Evolutionary conservation across 2,797 vertebrate genomes (phyloP).

Genomic region (Parauchenoglanis ngamensis): DNA sequence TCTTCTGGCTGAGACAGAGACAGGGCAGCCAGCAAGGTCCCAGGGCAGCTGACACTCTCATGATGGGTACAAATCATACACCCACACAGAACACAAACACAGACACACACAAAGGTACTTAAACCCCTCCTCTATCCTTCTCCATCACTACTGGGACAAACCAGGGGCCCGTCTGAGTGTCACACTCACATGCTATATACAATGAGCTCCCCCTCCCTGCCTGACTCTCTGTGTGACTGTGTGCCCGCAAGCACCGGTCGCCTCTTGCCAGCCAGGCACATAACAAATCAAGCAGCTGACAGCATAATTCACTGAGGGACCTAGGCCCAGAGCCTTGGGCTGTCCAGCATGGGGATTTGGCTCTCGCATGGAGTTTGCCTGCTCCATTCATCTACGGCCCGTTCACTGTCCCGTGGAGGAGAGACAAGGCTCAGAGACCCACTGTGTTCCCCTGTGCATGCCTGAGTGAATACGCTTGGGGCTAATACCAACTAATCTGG

Average conservation of each 20-base stretch:
- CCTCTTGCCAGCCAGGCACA: conserved; percentile 56
- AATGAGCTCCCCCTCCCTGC: conserved; percentile 56
- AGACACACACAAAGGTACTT: conserved; percentile 49
- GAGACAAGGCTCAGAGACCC: conserved; percentile 64
- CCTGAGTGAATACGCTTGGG: conserved; percentile 67
- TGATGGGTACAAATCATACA: conserved; percentile 43
- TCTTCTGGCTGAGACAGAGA: conserved; percentile 25
- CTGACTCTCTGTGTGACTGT: conserved; percentile 57
- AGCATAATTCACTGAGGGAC: conserved; percentile 70
- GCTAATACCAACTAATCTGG: conserved; percentile 72
- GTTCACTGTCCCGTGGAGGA: conserved; percentile 50
- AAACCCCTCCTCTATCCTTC: conserved; percentile 40
- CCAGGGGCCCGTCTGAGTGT: conserved; percentile 56
- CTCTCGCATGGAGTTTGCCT: conserved; percentile 48
- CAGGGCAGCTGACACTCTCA: conserved; percentile 46
- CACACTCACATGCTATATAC: conserved; percentile 54
- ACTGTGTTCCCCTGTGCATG: conserved; percentile 65
- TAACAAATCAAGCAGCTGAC: conserved; percentile 72
- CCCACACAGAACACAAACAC: conserved; percentile 39
- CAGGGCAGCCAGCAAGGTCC: conserved; percentile 50
- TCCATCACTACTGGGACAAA: conserved; percentile 57
- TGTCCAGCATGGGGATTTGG: conserved; percentile 62
- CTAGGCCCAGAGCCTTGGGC: conserved; percentile 61
- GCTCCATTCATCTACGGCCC: conserved; percentile 48
- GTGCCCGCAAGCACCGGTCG: conserved; percentile 50